phyloP scores from a whole-genome alignment of 2,888 invertebrate genomes.

The Keiferia lycopersicella region DNA sequence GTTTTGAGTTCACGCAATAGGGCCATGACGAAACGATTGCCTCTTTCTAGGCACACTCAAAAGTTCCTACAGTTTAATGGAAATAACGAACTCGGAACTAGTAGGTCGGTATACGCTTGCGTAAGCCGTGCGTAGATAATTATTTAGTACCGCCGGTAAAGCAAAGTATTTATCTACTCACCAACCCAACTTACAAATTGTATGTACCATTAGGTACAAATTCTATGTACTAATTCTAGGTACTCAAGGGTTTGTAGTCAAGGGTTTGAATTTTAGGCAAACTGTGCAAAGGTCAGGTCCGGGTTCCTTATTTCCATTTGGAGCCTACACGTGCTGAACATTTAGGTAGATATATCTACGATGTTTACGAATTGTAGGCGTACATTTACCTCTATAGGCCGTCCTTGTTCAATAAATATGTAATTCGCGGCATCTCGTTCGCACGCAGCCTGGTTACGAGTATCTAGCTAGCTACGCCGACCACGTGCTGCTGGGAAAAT shows the following conservation, averaged over 20 bases:
- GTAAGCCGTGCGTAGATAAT: constrained; percentile 30
- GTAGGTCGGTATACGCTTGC: constrained; percentile 19
- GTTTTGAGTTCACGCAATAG: constrained; percentile 43
- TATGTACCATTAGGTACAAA: not conserved
- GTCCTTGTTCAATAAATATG: constrained; percentile 24
- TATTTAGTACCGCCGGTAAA: not conserved
- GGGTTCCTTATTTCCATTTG: constrained; percentile 14
- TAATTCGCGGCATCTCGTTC: constrained; percentile 26
- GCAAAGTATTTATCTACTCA: not conserved
- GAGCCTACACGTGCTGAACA: constrained; percentile 27
- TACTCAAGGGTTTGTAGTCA: too few species aligned
- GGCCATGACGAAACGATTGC: constrained; percentile 48
- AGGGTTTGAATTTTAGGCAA: not conserved
- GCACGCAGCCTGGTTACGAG: constrained; percentile 23
- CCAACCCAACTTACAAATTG: not conserved
- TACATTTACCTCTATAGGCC: constrained; percentile 27
- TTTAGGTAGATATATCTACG: constrained; percentile 17
- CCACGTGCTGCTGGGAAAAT: constrained; percentile 28
- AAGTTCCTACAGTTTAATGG: constrained; percentile 27
- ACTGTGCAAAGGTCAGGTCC: constrained; percentile 18
- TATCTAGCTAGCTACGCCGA: constrained; percentile 22
- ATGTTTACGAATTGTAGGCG: constrained; percentile 27
- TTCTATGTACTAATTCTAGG: not conserved
- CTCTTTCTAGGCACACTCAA: constrained; percentile 31
- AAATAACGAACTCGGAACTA: constrained; percentile 23